Percentiles rank a stretch among this genome's conserved stretches.
Conservation (phyloP, 2,113 vertebrate genomes). For the Calonectris borealis region DNA sequence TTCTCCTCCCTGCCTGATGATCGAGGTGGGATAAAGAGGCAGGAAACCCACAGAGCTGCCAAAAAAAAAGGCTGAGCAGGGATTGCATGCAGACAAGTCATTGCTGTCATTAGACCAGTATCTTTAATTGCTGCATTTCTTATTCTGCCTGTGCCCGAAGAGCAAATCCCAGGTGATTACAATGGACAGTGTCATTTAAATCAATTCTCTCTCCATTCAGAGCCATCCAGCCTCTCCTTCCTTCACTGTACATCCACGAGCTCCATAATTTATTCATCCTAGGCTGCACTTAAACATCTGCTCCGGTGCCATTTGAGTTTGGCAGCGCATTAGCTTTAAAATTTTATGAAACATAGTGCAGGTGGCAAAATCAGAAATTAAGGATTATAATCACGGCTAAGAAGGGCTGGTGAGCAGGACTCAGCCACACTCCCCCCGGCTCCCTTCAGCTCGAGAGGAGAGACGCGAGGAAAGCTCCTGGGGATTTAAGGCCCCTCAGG, state of each 20-base stretch:
- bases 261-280: slow-evolving; percentile 54
- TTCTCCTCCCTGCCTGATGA: neutral
- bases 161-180: neutral
- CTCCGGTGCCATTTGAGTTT: neutral
- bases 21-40: neutral
- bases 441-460: neutral
- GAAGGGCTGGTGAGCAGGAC: fast-evolving
- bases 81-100: fast-evolving
- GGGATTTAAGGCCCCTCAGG: neutral
- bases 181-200: slow-evolving; percentile 13
- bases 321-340: slow-evolving; percentile 52
- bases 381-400: neutral
- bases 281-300: slow-evolving; percentile 41
- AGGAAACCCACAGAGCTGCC: neutral
- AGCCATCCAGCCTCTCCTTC: neutral
- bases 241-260: neutral
- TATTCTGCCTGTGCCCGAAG: neutral
- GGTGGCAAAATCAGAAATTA: slow-evolving; percentile 13
- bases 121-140: neutral
- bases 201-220: slow-evolving; percentile 4
- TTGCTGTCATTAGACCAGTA: neutral
- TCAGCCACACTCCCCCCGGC: neutral
- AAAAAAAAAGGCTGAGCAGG: neutral
- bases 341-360: neutral
- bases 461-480: neutral